Percentiles rank a stretch among this genome's conserved stretches.
These are phyloP conservation scores for Aspidoscelis tigris DNA, from an alignment of 2,113 vertebrate species.

Conservation along the genomic window DNA sequence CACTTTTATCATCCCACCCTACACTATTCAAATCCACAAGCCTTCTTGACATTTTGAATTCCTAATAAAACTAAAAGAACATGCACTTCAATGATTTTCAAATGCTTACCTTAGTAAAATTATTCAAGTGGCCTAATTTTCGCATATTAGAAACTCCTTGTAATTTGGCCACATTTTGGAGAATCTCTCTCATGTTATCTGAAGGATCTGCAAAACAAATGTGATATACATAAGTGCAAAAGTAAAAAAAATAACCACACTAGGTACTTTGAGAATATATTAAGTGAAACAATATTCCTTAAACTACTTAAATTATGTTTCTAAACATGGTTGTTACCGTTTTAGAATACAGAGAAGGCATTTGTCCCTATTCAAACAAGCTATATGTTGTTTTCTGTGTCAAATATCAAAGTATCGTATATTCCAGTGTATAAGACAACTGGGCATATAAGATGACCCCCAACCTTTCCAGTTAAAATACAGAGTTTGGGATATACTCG, in stretches of 20 bases:
- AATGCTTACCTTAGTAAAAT: constrained; percentile 94
- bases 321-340: not conserved
- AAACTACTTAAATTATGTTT: not conserved
- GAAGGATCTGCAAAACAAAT: constrained; percentile 85
- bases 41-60: not conserved
- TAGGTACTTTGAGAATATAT: not conserved
- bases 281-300: not conserved
- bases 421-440: no score
- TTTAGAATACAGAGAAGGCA: not conserved
- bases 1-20: not conserved
- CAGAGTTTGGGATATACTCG: no score
- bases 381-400: no score
- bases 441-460: no score
- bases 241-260: constrained; percentile 20
- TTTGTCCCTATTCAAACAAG: no score
- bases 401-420: no score
- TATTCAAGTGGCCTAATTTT: constrained; percentile 98
- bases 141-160: constrained; percentile 99
- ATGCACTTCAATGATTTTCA: not conserved
- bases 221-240: constrained; percentile 18
- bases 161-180: constrained; percentile 97
- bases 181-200: constrained; percentile 96
- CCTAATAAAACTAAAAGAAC: not conserved
- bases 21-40: not conserved
- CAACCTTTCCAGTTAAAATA: no score